Percentiles rank a stretch among this genome's conserved stretches.
These are phyloP conservation scores for Leucopsar rothschildi DNA, from an alignment of 2,113 vertebrate genomes.

Conservation along the genomic window DNA sequence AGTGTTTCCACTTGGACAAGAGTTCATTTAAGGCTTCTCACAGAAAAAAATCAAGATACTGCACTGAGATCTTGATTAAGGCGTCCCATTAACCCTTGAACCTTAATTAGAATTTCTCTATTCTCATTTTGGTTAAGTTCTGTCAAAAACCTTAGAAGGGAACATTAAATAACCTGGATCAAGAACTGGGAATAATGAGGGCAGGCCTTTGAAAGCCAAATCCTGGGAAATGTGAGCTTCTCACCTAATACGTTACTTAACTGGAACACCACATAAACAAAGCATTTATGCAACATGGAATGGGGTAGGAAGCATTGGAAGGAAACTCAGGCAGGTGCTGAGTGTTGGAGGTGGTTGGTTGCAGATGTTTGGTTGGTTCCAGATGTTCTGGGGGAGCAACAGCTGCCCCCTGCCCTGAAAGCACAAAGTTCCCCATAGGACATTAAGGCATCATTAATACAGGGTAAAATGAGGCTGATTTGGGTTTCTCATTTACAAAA, in stretches of 20 bases:
- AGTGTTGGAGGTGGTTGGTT: fast-evolving
- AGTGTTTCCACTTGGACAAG: neutral
- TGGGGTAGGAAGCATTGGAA: neutral
- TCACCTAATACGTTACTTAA: conserved; percentile 11
- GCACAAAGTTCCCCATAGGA: fast-evolving
- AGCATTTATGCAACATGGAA: neutral
- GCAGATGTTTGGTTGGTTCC: fast-evolving
- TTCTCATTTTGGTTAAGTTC: neutral
- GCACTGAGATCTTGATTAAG: neutral
- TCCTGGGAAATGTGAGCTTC: conserved; percentile 26
- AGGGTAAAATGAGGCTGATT: neutral
- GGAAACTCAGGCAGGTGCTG: neutral
- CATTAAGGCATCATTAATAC: fast-evolving
- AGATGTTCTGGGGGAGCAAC: neutral
- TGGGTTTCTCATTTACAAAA: neutral
- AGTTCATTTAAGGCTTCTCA: neutral
- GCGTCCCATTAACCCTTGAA: neutral
- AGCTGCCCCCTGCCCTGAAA: neutral
- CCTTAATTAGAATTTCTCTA: neutral
- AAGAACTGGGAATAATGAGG: neutral
- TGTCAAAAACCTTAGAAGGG: neutral
- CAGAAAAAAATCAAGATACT: neutral
- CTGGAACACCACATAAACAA: neutral
- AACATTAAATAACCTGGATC: conserved; percentile 32
- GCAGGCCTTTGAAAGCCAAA: conserved; percentile 30